Percentiles rank a stretch among this genome's conserved stretches.
These are phyloP conservation scores for Lytechinus pictus DNA, from an alignment of 35 echinoderm and acorn worm species.

Conservation along the genomic window DNA sequence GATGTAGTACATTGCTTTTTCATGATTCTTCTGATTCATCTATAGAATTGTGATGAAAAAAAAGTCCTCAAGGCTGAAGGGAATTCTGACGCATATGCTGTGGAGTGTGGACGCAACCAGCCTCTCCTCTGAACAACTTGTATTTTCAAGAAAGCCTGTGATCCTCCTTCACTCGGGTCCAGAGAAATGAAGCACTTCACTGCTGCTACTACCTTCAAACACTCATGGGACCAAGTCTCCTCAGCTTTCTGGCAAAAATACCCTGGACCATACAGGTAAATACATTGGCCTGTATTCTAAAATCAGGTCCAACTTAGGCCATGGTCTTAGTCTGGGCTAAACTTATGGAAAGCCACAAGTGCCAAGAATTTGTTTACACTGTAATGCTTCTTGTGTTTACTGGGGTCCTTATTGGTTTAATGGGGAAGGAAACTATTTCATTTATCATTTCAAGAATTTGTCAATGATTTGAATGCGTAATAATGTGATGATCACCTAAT, in stretches of 20 bases:
- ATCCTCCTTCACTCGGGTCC: not conserved
- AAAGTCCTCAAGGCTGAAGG: not conserved
- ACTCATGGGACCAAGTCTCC: slow-evolving; percentile 91
- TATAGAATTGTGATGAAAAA: not conserved
- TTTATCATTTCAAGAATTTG: no score
- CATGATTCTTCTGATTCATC: not conserved
- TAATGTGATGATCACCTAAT: no score
- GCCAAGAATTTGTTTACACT: no score
- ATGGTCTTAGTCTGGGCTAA: no score
- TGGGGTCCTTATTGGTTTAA: no score
- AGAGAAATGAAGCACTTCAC: slow-evolving; percentile 86
- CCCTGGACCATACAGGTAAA: slow-evolving; percentile 87
- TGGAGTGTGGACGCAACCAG: not conserved
- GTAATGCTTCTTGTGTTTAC: no score
- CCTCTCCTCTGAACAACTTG: not conserved
- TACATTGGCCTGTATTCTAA: no score
- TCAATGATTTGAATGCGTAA: no score
- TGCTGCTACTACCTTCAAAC: slow-evolving; percentile 70
- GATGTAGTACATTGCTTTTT: no score
- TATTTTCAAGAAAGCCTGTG: not conserved
- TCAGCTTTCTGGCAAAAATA: slow-evolving; percentile 87
- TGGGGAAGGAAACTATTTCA: no score
- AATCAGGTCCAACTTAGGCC: no score
- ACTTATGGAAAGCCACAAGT: no score
- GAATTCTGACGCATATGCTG: not conserved